A percentile compares a stretch with the other conserved stretches of the same genome.
phyloP scores from a whole-genome alignment of 2,888 invertebrate species.

The Ochlodes sylvanus region DNA sequence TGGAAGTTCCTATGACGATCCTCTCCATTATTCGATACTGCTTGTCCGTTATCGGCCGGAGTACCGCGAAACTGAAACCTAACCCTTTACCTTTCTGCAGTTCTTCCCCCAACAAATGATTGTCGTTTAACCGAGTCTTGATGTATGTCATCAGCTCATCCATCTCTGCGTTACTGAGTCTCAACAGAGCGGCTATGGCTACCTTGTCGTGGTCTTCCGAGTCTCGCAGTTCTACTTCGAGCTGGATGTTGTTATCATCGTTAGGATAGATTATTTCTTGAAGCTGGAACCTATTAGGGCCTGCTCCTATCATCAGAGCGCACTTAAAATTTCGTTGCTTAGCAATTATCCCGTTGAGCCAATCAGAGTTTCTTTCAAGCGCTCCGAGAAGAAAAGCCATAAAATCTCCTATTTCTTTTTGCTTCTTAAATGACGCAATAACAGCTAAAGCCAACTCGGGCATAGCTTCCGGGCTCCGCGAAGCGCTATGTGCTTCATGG shows the following conservation, averaged over 20 bases:
- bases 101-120: constrained; percentile 62
- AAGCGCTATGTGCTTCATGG: constrained; percentile 49
- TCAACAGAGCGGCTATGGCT: constrained; percentile 69
- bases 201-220: constrained; percentile 75
- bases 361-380: constrained; percentile 68
- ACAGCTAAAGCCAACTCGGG: constrained; percentile 74
- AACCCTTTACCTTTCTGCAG: constrained; percentile 67
- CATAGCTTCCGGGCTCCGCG: constrained; percentile 52
- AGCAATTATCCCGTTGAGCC: constrained; percentile 68
- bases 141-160: constrained; percentile 65
- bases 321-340: constrained; percentile 70
- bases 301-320: constrained; percentile 70
- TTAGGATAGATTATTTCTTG: constrained; percentile 74
- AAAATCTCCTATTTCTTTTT: constrained; percentile 72
- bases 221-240: constrained; percentile 71
- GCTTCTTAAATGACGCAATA: constrained; percentile 68
- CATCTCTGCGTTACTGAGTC: constrained; percentile 61
- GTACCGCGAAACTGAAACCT: constrained; percentile 68
- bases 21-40: constrained; percentile 72
- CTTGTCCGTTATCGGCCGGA: constrained; percentile 67
- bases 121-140: constrained; percentile 65
- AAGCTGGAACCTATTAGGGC: constrained; percentile 74
- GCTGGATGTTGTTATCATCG: constrained; percentile 58
- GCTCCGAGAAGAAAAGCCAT: constrained; percentile 67
- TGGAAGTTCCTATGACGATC: constrained; percentile 61